Evolutionary conservation across 2,888 invertebrate genomes (phyloP).

Genomic region (Acrobasis suavella): DNA sequence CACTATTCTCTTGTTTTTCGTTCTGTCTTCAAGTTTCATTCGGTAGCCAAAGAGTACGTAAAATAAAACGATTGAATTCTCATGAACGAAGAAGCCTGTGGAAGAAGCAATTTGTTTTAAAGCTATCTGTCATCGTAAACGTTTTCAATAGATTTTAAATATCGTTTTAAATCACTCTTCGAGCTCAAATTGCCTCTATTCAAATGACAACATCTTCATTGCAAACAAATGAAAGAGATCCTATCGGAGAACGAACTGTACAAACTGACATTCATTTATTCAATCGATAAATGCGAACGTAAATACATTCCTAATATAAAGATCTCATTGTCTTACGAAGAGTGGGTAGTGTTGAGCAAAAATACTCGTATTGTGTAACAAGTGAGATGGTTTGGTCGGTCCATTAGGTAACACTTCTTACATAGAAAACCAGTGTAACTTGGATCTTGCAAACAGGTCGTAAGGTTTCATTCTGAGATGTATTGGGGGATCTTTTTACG

Average conservation of each 20-base stretch:
- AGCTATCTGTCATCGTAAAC: conserved; percentile 8
- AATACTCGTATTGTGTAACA: conserved; percentile 61
- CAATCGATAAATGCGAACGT: conserved; percentile 60
- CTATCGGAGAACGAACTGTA: conserved; percentile 20
- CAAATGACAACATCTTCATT: conserved; percentile 34
- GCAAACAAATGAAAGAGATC: conserved; percentile 43
- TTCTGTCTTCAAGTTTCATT: background rate
- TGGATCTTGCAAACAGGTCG: conserved; percentile 38
- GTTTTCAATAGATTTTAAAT: conserved; percentile 14
- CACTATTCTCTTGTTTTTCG: no score
- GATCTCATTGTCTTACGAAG: conserved; percentile 59
- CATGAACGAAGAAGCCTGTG: no score
- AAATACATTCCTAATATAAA: conserved; percentile 52
- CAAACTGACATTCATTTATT: conserved; percentile 29
- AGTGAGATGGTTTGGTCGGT: conserved; percentile 46
- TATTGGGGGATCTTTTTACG: conserved; percentile 37
- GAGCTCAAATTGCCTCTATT: conserved; percentile 23
- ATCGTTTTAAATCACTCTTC: conserved; percentile 16
- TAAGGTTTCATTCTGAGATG: conserved; percentile 34
- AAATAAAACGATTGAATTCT: background rate
- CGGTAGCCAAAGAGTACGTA: background rate
- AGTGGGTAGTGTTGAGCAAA: conserved; percentile 63
- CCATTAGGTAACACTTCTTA: conserved; percentile 56
- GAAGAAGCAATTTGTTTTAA: conserved; percentile 1
- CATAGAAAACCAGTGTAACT: conserved; percentile 42